Evolutionary conservation across 2,113 vertebrate genomes (phyloP).

Genomic region (Muntiacus reevesi): DNA sequence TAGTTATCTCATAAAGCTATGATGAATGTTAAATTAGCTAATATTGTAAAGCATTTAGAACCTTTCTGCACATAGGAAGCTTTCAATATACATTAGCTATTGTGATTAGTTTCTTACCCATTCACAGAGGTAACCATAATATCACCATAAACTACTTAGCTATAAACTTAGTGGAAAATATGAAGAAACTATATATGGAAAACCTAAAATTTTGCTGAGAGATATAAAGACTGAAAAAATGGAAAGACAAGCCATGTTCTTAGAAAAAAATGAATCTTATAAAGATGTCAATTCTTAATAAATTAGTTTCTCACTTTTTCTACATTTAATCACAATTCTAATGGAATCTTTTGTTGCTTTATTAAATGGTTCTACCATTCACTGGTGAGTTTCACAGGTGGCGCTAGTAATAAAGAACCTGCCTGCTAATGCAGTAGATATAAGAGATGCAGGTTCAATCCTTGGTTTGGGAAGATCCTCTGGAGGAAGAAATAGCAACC

Average conservation of each 20-base stretch:
- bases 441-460: background rate
- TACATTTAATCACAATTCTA: slow-evolving; percentile 11
- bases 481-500: background rate
- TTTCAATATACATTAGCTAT: background rate
- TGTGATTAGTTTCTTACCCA: background rate
- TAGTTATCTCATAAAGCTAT: background rate
- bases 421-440: background rate
- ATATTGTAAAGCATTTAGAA: background rate
- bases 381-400: background rate
- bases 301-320: slow-evolving; percentile 49
- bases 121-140: background rate
- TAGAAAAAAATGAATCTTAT: slow-evolving; percentile 7
- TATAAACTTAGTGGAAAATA: background rate
- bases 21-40: background rate
- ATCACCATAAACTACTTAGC: background rate
- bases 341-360: slow-evolving; percentile 25
- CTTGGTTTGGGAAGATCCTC: background rate
- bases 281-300: background rate
- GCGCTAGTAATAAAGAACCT: background rate
- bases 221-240: background rate
- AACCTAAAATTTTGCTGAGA: slow-evolving; percentile 6
- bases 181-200: background rate
- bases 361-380: background rate
- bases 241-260: background rate
- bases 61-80: background rate